Base-by-base conservation (phyloP, 2,888 invertebrate species). In the Chloroclysta siterata region DNA sequence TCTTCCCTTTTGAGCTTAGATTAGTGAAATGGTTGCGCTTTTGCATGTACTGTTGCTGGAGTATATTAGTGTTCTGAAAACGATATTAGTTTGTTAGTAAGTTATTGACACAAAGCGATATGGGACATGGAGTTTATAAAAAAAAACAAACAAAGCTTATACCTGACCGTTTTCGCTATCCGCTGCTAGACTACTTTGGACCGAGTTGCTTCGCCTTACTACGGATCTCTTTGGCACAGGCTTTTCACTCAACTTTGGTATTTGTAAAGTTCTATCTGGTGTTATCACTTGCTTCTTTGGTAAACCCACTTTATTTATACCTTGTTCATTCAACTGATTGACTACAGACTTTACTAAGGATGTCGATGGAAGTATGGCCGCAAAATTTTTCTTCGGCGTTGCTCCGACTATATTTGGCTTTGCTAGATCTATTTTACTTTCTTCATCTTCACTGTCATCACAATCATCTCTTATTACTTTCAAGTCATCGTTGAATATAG, bases 41-140 rank as follows among this genome's bases (percentile, higher is more conserved):
- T 86, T 90, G 94, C 87, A 85, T 94, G 88, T 89, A 94, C 85
- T 89, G 94, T 89, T 89, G 93, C 80, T 93, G 93, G 76, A 93
- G 85, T 83, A 92, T 87, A 90, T 94, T 93, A 94, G 93, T 94
- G 90, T 94, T 93, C 94, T 95, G 92, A 88, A 94, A 93, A 93
- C 73, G 81, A 84, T 65, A 68, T 93, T 90, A 92, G 87, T 88
- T 41, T 70, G 76, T 82, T 79, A 82, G 79, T 72, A 67, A 71
- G 67, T 65, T 58, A 69, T 68, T 69, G 73, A 77, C 73, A 80
- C 70, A 80, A 72, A 57, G 65, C 53, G 46, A 48, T 10, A 66
- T 58, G 56, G 61, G 72, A 70, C 33, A 48, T n/a, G 53, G 44
- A 39, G 36, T 14, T 22, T 53, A 22, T n/a, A 66, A 72, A 72